Evolutionary conservation across 2,797 vertebrate species (phyloP).

Genomic region (Chiroxiphia lanceolata): DNA sequence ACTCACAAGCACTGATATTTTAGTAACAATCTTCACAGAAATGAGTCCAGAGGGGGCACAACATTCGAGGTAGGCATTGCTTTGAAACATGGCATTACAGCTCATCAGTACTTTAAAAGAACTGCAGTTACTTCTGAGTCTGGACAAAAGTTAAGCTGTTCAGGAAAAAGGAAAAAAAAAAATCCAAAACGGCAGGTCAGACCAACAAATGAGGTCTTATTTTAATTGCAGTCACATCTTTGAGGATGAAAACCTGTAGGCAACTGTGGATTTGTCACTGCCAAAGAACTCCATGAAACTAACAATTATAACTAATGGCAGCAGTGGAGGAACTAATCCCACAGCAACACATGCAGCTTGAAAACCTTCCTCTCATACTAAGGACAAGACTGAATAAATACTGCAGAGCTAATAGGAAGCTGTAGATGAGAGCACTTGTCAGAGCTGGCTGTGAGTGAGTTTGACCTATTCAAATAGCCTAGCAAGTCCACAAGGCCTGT

Average conservation of each 20-base stretch:
- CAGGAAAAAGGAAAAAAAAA: neutral
- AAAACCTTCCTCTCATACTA: neutral
- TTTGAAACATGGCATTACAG: neutral
- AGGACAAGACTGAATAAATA: neutral
- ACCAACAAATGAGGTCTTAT: neutral
- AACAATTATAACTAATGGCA: neutral
- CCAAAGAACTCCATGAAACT: neutral
- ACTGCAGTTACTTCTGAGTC: fast-evolving
- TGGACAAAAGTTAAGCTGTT: neutral
- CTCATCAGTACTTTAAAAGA: neutral
- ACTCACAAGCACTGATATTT: neutral
- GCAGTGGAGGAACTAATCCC: neutral
- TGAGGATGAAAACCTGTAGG: neutral
- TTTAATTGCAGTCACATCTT: neutral
- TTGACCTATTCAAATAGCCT: neutral
- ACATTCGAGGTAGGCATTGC: neutral
- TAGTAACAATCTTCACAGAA: neutral
- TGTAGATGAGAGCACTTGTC: neutral
- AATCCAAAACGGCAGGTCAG: neutral
- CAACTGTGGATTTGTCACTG: neutral
- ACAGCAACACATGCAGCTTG: neutral
- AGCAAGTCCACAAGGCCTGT: neutral
- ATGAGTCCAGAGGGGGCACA: neutral
- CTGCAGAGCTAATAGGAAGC: neutral
- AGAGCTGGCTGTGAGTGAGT: neutral